Evolutionary conservation across 2,113 vertebrate genomes (phyloP).

Genomic region (Erythrolamprus reginae): DNA sequence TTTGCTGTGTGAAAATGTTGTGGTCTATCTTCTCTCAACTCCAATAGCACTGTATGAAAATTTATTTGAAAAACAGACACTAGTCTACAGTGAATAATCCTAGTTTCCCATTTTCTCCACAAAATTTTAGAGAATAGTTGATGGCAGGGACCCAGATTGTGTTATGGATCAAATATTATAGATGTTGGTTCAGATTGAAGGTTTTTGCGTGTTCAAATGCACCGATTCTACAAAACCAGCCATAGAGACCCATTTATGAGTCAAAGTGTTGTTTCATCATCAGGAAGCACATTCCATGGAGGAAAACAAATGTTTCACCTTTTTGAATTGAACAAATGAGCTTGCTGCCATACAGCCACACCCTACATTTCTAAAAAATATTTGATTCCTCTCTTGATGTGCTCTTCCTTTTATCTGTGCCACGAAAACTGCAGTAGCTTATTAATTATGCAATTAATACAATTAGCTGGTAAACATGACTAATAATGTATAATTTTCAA

Average conservation of each 20-base stretch:
- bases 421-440: not conserved
- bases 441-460: not conserved
- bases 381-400: not conserved
- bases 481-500: conserved; percentile 24
- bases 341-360: not conserved
- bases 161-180: not conserved
- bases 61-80: conserved; percentile 44
- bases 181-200: not conserved
- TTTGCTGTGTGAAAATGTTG: not conserved
- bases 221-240: not conserved
- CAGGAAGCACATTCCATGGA: not conserved
- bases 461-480: not conserved
- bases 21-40: not conserved
- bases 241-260: not conserved
- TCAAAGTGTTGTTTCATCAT: not conserved
- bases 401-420: not conserved
- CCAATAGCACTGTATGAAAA: not conserved
- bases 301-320: not conserved
- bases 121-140: conserved; percentile 22
- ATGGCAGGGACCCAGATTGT: conserved; percentile 3
- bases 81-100: conserved; percentile 18
- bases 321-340: not conserved
- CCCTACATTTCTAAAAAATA: not conserved
- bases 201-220: not conserved
- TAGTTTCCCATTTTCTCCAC: not conserved